Conservation (phyloP, 2,888 invertebrate genomes). For the Myopa testacea region DNA sequence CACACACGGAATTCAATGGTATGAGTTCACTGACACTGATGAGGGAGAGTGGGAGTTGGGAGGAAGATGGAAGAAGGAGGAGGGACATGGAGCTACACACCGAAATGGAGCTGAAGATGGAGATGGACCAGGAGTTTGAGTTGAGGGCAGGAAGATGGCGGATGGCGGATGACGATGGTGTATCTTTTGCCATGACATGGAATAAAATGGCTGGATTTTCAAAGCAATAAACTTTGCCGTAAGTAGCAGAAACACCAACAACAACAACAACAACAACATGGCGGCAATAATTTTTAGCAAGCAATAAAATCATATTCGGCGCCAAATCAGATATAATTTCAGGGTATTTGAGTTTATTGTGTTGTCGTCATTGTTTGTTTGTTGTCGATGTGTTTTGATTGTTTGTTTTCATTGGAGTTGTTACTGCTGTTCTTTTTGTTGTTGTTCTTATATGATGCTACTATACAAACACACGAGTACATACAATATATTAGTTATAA, state of each 20-base stretch:
- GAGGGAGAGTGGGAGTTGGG: not conserved
- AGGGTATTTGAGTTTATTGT: not conserved
- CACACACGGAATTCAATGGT: constrained; percentile 50
- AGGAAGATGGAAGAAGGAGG: not conserved
- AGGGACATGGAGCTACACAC: too few relatives aligned
- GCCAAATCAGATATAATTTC: constrained; percentile 54
- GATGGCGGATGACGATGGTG: not conserved
- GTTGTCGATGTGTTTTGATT: not conserved
- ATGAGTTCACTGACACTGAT: constrained; percentile 20
- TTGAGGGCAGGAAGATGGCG: not conserved
- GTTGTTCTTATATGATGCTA: not conserved
- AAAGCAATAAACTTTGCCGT: constrained; percentile 22
- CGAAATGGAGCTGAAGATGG: too few relatives aligned
- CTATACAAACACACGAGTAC: too few relatives aligned
- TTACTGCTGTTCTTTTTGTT: not conserved
- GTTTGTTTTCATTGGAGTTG: not conserved
- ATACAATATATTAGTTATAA: too few relatives aligned
- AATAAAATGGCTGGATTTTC: constrained; percentile 6
- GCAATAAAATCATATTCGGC: constrained; percentile 64
- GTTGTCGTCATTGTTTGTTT: not conserved
- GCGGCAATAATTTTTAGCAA: constrained; percentile 23
- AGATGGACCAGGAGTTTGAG: not conserved
- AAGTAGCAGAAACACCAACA: constrained; percentile 16
- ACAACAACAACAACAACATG: not conserved
- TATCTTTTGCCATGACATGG: constrained; percentile 9